Base-by-base conservation (phyloP, 2,113 vertebrate species). In the Saccopteryx bilineata region DNA sequence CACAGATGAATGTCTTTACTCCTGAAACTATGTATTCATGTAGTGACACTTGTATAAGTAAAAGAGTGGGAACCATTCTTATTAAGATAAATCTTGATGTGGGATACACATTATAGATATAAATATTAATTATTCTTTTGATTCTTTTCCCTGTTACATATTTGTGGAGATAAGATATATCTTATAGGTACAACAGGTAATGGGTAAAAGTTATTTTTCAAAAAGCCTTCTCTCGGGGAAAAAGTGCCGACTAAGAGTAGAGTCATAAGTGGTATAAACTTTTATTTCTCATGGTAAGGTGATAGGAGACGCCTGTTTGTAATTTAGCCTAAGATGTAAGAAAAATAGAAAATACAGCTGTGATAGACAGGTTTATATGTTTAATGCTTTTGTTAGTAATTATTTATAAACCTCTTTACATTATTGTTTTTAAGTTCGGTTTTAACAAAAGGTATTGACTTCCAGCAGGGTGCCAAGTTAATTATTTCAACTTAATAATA, bases 401-500 rank as follows among this genome's bases (percentile, higher is more conserved):
- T 95, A 76, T 91, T 96, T 88, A 78, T 81, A 91, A 96, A 82
- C 11, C 56, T 89, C 54, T 21, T 81, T 84, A n/a, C 12, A 48
- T 48, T 90, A 87, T 78, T 92, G 66, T 79, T 87, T 86, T 10
- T 68, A 90, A 87, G 52, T 76, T 24, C 46, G 68, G 24, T 63
- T 87, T 96, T 91, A 75, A 60, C 65, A 63, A 93, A 90, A 94
- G 63, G 39, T 78, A 66, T 87, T 78, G 56, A 54, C 56, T 95
- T 96, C 61, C 87, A 89, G 79, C 33, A 83, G 33, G 79, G 74
- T 91, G 80, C 83, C 66, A 84, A 89, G 74, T 84, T 91, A 95
- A 95, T 95, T 95, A 85, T 95, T 95, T 93, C 71, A 88, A 11
- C 14, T 72, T 91, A 90, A 75, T 93, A 95, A 82, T 95, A 82